Percentiles rank a stretch among this genome's conserved stretches.
Evolutionary conservation across 1,140 invertebrate genomes (phyloP).

Genomic region (Neuroterus valhalla): DNA sequence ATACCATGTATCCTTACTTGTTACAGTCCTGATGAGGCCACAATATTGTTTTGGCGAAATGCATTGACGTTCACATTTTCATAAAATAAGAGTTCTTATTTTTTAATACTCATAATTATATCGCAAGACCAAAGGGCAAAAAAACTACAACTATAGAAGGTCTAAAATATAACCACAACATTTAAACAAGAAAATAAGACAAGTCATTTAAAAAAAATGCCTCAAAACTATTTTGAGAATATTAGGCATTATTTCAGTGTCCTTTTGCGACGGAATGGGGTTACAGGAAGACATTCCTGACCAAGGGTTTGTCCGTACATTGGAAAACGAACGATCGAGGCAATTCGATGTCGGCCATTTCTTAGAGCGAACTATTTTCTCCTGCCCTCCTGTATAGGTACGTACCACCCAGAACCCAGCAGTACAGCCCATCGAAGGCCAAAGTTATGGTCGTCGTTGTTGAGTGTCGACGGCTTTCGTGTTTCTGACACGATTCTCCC

Average conservation of each 20-base stretch:
- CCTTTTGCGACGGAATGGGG: not conserved
- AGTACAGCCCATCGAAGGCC: constrained; percentile 5
- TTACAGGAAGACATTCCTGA: not conserved
- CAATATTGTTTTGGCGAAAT: no score
- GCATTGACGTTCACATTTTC: no score
- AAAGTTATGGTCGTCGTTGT: constrained; percentile 24
- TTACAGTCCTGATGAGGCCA: no score
- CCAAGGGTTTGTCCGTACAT: not conserved
- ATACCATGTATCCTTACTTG: no score
- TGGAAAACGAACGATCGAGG: not conserved
- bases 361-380: constrained; percentile 13
- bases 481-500: constrained; percentile 12
- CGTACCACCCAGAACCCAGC: not conserved
- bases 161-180: no score
- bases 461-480: constrained; percentile 33
- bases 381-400: not conserved
- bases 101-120: no score
- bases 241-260: not conserved
- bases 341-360: constrained; percentile 6
- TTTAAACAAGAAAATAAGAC: no score
- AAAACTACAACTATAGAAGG: no score
- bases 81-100: no score
- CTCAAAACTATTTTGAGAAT: not conserved
- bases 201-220: no score
- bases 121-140: no score